These are phyloP conservation scores for Tinea semifulvella DNA, from an alignment of 2,888 invertebrate genomes.

Conservation along the genomic window DNA sequence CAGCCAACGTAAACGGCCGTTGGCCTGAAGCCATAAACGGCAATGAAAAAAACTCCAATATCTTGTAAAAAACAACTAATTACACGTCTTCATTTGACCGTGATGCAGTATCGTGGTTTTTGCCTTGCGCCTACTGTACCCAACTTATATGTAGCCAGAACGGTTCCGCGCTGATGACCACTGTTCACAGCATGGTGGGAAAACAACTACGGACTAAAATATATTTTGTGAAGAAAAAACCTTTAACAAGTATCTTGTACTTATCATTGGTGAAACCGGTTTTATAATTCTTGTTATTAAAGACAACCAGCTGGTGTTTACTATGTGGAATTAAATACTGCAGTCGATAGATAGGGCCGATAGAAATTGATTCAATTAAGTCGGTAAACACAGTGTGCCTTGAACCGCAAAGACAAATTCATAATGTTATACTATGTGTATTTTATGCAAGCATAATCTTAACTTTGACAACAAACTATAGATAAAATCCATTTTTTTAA, in stretches of 20 bases:
- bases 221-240: constrained; percentile 14
- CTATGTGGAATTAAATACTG: constrained; percentile 10
- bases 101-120: constrained; percentile 44
- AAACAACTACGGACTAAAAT: constrained; percentile 25
- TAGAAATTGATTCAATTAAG: constrained; percentile 11
- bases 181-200: constrained; percentile 36
- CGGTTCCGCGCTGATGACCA: constrained; percentile 37
- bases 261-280: constrained; percentile 12
- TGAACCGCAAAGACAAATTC: too few relatives aligned
- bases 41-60: constrained; percentile 40
- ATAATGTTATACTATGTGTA: too few relatives aligned
- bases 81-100: constrained; percentile 64
- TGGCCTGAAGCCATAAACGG: constrained; percentile 39
- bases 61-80: constrained; percentile 49
- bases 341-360: constrained; percentile 6
- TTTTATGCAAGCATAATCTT: too few relatives aligned
- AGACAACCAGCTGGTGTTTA: constrained; percentile 11
- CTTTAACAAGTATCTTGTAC: constrained; percentile 10
- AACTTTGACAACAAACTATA: too few relatives aligned
- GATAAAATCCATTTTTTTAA: too few relatives aligned
- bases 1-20: constrained; percentile 47
- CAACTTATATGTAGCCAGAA: constrained; percentile 13
- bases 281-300: constrained; percentile 10
- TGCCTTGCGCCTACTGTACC: constrained; percentile 23
- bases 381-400: too few relatives aligned